Evolutionary conservation across 2,888 invertebrate genomes (phyloP).

Genomic region (Eucera pruinosa): DNA sequence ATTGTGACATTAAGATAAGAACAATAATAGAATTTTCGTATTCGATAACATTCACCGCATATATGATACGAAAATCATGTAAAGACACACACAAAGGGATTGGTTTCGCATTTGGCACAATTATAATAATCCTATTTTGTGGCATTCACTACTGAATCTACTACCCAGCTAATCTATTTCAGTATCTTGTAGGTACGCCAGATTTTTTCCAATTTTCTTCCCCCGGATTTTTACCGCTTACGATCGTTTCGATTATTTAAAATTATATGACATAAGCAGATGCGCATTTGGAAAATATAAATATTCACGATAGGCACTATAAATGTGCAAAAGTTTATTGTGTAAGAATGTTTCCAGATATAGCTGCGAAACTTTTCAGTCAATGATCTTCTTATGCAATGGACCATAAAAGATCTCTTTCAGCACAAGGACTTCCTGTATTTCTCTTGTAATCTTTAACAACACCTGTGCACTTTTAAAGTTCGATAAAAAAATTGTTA

Average conservation of each 20-base stretch:
- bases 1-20: neutral
- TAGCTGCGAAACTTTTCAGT: slow-evolving; percentile 1
- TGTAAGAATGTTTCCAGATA: slow-evolving; percentile 9
- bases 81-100: neutral
- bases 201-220: slow-evolving; percentile 53
- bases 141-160: slow-evolving; percentile 69
- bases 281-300: neutral
- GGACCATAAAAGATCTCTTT: slow-evolving; percentile 26
- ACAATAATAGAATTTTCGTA: neutral
- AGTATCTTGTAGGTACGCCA: slow-evolving; percentile 64
- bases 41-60: neutral
- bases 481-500: neutral
- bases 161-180: slow-evolving; percentile 80
- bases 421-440: neutral
- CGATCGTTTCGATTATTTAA: neutral
- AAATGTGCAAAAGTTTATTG: neutral
- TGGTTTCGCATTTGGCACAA: slow-evolving; percentile 72
- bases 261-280: neutral
- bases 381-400: slow-evolving; percentile 44
- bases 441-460: neutral
- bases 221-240: neutral
- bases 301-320: neutral
- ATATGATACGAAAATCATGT: neutral
- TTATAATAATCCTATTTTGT: slow-evolving; percentile 72
- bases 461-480: neutral